These are phyloP conservation scores for Psettodes erumei DNA, from an alignment of 2,113 vertebrate species.

Conservation along the genomic window DNA sequence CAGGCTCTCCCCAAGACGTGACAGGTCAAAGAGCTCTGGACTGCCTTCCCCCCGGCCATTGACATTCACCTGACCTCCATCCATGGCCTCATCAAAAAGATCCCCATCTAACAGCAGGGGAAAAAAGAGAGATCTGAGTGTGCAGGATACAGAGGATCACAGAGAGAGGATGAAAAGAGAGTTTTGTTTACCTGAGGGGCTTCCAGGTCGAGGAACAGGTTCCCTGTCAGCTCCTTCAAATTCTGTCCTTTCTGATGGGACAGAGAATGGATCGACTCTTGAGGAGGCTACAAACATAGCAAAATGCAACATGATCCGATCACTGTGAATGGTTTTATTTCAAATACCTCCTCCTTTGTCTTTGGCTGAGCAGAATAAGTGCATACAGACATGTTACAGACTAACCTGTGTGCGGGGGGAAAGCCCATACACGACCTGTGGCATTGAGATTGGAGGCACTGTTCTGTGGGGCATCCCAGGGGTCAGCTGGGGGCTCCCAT, in stretches of 20 bases:
- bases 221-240: conserved; percentile 30
- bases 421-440: conserved; percentile 58
- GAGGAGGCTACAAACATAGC: conserved; percentile 70
- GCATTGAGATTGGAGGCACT: conserved; percentile 59
- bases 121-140: conserved; percentile 4
- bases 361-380: neutral
- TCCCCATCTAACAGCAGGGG: conserved; percentile 84
- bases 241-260: conserved; percentile 66
- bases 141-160: neutral
- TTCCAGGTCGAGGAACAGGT: conserved; percentile 75
- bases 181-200: conserved; percentile 85
- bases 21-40: conserved; percentile 86
- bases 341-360: neutral
- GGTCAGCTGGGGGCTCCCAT: conserved; percentile 81
- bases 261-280: conserved; percentile 85
- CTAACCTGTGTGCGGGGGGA: conserved; percentile 69
- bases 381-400: neutral
- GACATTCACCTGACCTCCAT: conserved; percentile 84
- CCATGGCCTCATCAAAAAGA: conserved; percentile 89
- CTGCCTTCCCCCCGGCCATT: conserved; percentile 82
- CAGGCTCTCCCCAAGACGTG: conserved; percentile 84
- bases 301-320: neutral
- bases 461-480: conserved; percentile 87
- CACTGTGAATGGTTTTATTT: neutral
- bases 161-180: neutral